Base-by-base conservation (phyloP, 2,888 invertebrate species). In the Gryllus longicercus region DNA sequence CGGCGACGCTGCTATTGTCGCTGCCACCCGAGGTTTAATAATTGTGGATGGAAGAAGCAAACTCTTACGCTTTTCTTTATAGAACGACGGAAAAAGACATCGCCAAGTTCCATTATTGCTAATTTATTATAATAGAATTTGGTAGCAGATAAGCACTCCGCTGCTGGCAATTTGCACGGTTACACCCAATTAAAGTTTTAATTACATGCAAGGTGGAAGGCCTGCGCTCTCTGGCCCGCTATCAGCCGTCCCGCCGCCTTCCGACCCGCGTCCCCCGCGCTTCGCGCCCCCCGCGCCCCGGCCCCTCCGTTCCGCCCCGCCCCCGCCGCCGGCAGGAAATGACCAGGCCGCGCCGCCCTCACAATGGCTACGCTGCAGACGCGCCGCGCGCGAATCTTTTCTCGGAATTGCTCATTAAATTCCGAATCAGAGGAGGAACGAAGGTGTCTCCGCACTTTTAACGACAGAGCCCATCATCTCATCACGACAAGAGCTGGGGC, bases 101-200 rank as follows among this genome's bases (percentile, higher is more conserved):
- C 79, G 18, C 77, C 79, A 18, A 79, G 79, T 76, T 75, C 76
- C 79, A 79, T 79, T 79, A 79, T 79, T 79, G 76, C 79, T 79
- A 79, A 79, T 79, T 79, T 79, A 79, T 79, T 79, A 79, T 79
- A 79, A 79, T 79, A 76, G 79, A 79, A 79, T 79, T 74, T 79
- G 75, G n/a, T 51, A 51, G 79, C 38, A 79, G 79, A 79, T 76
- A 79, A 76, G 79, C 50, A 51, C 18, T 23, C 8, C 16, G 74
- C 74, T 16, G 21, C 21, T 12, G 49, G 75, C 50, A 79, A 79
- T 50, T 74, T 49, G 79, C 79, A 79, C 50, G 75, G 79, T 79
- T 79, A 79, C 79, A 79, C 79, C 79, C 79, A 79, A 75, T 79
- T 79, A 79, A 76, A 79, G 79, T 79, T 79, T 79, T 79, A 79